Evolutionary conservation across 2,888 invertebrate genomes (phyloP).

Genomic region (Sphaerophoria taeniata): DNA sequence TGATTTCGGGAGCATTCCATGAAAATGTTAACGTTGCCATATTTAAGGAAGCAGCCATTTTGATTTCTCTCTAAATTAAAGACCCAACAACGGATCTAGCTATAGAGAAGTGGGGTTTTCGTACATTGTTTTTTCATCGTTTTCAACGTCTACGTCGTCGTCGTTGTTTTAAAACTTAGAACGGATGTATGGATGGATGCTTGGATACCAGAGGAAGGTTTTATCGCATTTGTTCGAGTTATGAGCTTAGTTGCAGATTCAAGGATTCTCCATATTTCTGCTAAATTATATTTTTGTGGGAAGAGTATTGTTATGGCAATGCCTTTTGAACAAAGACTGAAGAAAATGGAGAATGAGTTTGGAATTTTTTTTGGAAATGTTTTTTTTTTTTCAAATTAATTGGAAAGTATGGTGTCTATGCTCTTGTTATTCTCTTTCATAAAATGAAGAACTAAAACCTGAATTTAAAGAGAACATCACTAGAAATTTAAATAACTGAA

Average conservation of each 20-base stretch:
- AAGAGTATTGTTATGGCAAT: background rate
- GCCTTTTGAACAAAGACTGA: too few relatives aligned
- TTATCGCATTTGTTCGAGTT: constrained; percentile 56
- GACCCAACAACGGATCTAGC: constrained; percentile 12
- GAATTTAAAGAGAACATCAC: too few relatives aligned
- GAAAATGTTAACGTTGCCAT: constrained; percentile 73
- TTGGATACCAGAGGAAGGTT: constrained; percentile 65
- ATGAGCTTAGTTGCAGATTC: constrained; percentile 50
- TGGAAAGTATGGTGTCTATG: background rate
- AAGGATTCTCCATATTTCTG: constrained; percentile 21
- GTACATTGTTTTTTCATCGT: constrained; percentile 49
- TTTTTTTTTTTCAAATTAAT: too few relatives aligned
- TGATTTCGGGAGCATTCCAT: constrained; percentile 65
- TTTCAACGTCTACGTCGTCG: background rate
- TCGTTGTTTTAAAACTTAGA: constrained; percentile 19
- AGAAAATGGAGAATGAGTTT: too few relatives aligned
- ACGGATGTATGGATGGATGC: constrained; percentile 48
- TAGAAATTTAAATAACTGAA: too few relatives aligned
- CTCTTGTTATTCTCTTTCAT: too few relatives aligned
- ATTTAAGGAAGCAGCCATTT: constrained; percentile 69
- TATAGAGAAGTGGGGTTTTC: constrained; percentile 25
- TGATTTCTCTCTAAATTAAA: constrained; percentile 68
- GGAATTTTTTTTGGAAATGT: too few relatives aligned
- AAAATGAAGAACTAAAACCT: too few relatives aligned
- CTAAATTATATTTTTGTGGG: background rate